These are phyloP conservation scores for Hydrocynus forskahlii DNA, from an alignment of 2,797 vertebrate genomes.

Conservation along the genomic window DNA sequence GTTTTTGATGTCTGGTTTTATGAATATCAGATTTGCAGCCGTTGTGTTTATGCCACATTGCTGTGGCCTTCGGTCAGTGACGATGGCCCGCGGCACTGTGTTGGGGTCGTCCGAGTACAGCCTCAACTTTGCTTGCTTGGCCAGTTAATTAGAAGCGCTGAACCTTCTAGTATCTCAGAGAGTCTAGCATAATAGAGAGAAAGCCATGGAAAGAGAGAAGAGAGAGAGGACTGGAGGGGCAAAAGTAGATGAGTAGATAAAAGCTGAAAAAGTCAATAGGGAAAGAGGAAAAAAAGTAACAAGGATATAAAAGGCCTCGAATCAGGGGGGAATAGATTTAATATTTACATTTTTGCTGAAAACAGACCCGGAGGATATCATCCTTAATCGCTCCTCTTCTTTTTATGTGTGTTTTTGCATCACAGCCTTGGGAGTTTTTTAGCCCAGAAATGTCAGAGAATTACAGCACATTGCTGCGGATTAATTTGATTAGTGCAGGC, in stretches of 20 bases:
- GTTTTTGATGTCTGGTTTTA: conserved; percentile 1
- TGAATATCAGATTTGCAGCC: conserved; percentile 8
- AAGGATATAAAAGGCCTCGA: conserved; percentile 8
- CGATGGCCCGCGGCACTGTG: background rate
- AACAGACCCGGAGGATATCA: conserved; percentile 71
- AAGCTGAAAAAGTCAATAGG: conserved; percentile 1
- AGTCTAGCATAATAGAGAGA: conserved; percentile 21
- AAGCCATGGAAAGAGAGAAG: background rate
- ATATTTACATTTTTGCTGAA: conserved; percentile 75
- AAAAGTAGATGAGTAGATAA: conserved; percentile 23
- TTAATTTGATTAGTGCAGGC: conserved; percentile 76
- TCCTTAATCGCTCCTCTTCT: conserved; percentile 75
- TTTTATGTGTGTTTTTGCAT: conserved; percentile 68
- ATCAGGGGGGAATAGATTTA: conserved; percentile 44
- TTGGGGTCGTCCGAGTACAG: conserved; percentile 11
- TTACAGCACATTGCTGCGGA: conserved; percentile 70
- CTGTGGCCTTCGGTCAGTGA: conserved; percentile 34
- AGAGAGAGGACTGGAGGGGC: conserved; percentile 6
- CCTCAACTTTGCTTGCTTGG: conserved; percentile 23
- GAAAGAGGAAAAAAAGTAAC: conserved; percentile 21
- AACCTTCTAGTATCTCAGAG: conserved; percentile 33
- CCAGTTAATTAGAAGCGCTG: conserved; percentile 30
- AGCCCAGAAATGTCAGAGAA: conserved; percentile 80
- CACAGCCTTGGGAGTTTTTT: conserved; percentile 72
- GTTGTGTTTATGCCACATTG: conserved; percentile 20